Conservation (phyloP, 2,113 vertebrate genomes). For the Mellivora capensis region DNA sequence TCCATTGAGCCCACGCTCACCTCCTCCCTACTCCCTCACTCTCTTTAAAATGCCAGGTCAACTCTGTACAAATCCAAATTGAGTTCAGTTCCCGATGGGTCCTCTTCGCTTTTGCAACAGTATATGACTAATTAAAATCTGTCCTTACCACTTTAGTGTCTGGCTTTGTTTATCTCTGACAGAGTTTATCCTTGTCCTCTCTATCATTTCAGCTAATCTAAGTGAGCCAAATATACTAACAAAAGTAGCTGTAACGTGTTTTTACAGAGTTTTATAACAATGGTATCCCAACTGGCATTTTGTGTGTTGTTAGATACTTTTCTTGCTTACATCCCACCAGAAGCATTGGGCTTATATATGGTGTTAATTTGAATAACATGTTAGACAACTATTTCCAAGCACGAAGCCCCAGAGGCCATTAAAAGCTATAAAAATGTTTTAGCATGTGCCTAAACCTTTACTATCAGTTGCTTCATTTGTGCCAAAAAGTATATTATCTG, state of each 20-base stretch:
- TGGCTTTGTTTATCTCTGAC: neutral
- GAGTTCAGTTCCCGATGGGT: neutral
- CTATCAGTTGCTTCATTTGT: neutral
- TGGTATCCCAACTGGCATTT: neutral
- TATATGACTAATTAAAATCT: neutral
- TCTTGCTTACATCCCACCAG: neutral
- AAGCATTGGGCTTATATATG: neutral
- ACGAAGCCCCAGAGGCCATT: neutral
- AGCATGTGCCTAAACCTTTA: neutral
- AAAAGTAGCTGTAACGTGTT: neutral
- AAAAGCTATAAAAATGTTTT: neutral
- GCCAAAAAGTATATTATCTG: neutral
- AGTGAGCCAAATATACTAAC: neutral
- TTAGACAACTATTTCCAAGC: neutral
- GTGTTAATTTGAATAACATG: constrained; percentile 8
- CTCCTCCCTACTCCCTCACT: neutral
- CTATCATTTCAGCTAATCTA: neutral
- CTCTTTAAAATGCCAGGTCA: neutral
- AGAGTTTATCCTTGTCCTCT: neutral
- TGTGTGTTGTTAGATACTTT: neutral
- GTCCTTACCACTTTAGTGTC: neutral
- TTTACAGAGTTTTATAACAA: neutral
- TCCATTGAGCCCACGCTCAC: neutral
- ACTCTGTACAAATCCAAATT: neutral
- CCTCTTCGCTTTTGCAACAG: neutral